Percentiles rank a stretch among this genome's conserved stretches.
These are phyloP conservation scores for Tribolium castaneum DNA, from an alignment of 1,140 invertebrate genomes.

Conservation along the genomic window DNA sequence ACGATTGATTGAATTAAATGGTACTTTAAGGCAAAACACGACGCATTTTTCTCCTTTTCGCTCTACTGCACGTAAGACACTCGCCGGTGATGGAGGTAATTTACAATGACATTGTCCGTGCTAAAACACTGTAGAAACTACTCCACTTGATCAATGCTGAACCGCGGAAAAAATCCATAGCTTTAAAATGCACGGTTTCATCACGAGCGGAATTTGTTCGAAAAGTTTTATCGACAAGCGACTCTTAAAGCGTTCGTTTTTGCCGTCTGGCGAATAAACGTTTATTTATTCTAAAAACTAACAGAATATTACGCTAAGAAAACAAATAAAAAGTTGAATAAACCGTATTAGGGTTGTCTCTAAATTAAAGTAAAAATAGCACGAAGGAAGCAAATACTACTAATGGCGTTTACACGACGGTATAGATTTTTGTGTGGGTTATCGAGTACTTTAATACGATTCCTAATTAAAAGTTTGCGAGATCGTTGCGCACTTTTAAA, in stretches of 20 bases:
- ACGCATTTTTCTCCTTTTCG: constrained; percentile 18
- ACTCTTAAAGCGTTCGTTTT: neutral
- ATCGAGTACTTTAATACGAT: too few species aligned
- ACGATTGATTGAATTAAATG: constrained; percentile 11
- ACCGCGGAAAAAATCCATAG: constrained; percentile 6
- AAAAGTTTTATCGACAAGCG: neutral
- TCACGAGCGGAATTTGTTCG: neutral
- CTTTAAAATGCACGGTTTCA: constrained; percentile 5
- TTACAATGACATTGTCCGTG: constrained; percentile 33
- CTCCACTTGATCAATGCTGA: constrained; percentile 27
- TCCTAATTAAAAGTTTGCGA: constrained; percentile 8
- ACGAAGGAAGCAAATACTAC: too few species aligned
- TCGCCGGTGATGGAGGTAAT: constrained; percentile 16
- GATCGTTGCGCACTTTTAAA: neutral
- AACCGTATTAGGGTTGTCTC: too few species aligned
- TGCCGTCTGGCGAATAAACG: neutral
- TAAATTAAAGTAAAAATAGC: too few species aligned
- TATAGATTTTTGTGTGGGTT: neutral
- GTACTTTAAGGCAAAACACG: constrained; percentile 4
- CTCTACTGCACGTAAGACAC: constrained; percentile 21
- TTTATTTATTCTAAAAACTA: too few species aligned
- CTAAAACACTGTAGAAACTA: constrained; percentile 32
- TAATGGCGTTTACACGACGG: too few species aligned
- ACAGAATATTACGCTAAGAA: too few species aligned
- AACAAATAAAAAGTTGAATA: too few species aligned